Conservation (phyloP, 2,888 invertebrate genomes). For the Pollenia amentaria region DNA sequence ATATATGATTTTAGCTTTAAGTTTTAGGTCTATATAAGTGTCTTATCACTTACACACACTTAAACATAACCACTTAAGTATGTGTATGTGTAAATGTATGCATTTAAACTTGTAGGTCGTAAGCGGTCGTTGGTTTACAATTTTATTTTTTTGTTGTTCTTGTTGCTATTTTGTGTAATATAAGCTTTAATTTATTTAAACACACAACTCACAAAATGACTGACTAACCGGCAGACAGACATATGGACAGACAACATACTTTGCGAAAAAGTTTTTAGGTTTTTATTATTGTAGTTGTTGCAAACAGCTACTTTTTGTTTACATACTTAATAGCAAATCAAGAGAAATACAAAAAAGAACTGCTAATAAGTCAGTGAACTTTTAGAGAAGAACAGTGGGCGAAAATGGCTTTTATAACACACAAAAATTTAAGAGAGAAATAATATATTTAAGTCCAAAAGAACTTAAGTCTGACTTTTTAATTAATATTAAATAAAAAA, state of each 20-base stretch:
- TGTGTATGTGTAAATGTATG: conserved; percentile 15
- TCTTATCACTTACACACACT: conserved; percentile 41
- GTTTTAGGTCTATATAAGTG: conserved; percentile 49
- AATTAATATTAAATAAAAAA: no score
- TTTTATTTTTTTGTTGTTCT: conserved; percentile 57
- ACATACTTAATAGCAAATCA: conserved; percentile 57
- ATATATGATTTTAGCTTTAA: conserved; percentile 46
- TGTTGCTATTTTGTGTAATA: conserved; percentile 54
- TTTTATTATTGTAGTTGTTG: conserved; percentile 43
- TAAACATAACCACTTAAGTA: neutral
- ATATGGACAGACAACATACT: conserved; percentile 4
- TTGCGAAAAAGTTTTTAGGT: conserved; percentile 36
- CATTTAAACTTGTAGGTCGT: conserved; percentile 72
- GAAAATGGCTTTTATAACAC: neutral
- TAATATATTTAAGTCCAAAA: neutral
- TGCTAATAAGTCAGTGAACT: conserved; percentile 63
- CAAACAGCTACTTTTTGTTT: conserved; percentile 44
- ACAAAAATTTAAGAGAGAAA: neutral
- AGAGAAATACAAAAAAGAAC: conserved; percentile 61
- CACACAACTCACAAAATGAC: conserved; percentile 34
- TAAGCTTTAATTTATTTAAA: conserved; percentile 68
- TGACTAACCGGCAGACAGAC: neutral
- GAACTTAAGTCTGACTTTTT: no score
- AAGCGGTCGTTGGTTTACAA: conserved; percentile 74
- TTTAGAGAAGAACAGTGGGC: conserved; percentile 18